Evolutionary conservation across 2,888 invertebrate genomes (phyloP).

Genomic region (Eilema caniola): DNA sequence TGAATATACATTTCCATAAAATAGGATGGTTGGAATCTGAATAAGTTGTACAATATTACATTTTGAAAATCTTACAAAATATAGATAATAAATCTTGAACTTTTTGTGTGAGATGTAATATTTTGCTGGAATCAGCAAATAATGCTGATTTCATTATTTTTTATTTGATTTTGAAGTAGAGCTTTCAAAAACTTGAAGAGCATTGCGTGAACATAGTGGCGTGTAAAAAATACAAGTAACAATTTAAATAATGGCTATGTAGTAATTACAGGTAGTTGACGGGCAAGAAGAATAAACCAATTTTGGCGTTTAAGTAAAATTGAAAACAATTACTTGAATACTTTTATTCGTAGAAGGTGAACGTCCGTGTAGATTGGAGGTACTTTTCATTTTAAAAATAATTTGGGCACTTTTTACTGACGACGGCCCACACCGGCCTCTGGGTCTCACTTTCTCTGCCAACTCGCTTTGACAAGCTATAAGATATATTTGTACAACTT

Average conservation of each 20-base stretch:
- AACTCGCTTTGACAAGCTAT: constrained; percentile 59
- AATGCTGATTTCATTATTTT: neutral
- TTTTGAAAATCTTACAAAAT: neutral
- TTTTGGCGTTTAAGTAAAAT: constrained; percentile 38
- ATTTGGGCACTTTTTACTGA: constrained; percentile 61
- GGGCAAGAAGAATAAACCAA: constrained; percentile 24
- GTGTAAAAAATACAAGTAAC: constrained; percentile 1
- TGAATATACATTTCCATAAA: too few species aligned
- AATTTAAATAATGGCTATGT: neutral
- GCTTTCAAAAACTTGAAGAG: neutral
- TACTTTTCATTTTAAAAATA: constrained; percentile 62
- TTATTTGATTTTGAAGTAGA: too few species aligned
- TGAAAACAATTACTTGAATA: constrained; percentile 45
- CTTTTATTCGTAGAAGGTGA: constrained; percentile 55
- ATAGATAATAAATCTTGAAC: neutral
- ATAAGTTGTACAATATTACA: too few species aligned
- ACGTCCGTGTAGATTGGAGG: constrained; percentile 54
- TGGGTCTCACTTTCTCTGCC: constrained; percentile 65
- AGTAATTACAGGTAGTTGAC: constrained; percentile 1
- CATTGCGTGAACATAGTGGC: neutral
- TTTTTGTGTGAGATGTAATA: neutral
- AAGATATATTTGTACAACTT: constrained; percentile 52
- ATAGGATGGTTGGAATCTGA: too few species aligned
- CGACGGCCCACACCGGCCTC: constrained; percentile 40
- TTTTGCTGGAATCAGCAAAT: neutral